These are phyloP conservation scores for Hirtodrosophila confusa DNA, from an alignment of 2,888 invertebrate species.

Conservation along the genomic window DNA sequence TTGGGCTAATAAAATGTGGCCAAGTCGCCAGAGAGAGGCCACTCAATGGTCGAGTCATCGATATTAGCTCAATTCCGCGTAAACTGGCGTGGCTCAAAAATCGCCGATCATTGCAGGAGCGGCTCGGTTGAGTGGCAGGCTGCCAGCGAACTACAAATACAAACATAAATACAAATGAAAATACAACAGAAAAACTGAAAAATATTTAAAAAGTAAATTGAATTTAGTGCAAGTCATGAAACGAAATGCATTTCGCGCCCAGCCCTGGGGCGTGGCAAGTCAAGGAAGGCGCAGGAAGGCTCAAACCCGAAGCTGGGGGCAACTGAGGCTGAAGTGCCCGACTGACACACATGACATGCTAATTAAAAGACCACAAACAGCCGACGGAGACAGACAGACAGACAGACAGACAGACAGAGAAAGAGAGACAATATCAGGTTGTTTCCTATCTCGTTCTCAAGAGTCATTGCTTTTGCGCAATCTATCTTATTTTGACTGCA, in stretches of 20 bases:
- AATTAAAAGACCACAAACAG: conserved; percentile 82
- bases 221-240: conserved; percentile 75
- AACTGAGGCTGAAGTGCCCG: conserved; percentile 58
- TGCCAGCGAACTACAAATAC: conserved; percentile 35
- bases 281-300: conserved; percentile 33
- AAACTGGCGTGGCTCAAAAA: conserved; percentile 46
- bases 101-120: conserved; percentile 78
- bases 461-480: conserved; percentile 45
- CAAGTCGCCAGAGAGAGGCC: conserved; percentile 51
- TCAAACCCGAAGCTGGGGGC: conserved; percentile 34
- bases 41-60: conserved; percentile 77
- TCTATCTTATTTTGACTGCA: conserved; percentile 78
- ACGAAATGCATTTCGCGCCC: conserved; percentile 73
- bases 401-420: conserved; percentile 2
- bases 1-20: conserved; percentile 70
- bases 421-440: conserved; percentile 33
- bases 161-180: conserved; percentile 46
- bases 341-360: conserved; percentile 81
- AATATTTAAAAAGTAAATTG: conserved; percentile 75
- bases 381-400: conserved; percentile 53
- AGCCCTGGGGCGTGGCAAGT: conserved; percentile 51
- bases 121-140: conserved; percentile 73
- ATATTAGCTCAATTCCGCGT: conserved; percentile 79
- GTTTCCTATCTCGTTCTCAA: conserved; percentile 1
- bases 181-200: conserved; percentile 43